Conservation (phyloP, 2,888 invertebrate genomes). For the Xestoiulus laeticollis region DNA sequence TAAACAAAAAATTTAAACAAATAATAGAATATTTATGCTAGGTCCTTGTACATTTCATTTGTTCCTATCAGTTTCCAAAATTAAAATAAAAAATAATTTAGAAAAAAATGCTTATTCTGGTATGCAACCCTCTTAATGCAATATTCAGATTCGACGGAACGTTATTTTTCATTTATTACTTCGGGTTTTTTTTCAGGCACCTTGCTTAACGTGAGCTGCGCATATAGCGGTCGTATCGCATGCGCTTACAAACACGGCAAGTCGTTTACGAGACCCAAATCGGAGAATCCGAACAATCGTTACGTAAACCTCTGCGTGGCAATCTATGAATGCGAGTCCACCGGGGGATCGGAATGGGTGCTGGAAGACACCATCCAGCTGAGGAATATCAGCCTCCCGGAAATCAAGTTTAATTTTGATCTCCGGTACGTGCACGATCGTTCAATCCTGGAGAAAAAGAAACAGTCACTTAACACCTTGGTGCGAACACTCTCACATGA, state of each 20-base stretch:
- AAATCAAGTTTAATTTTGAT: conserved; percentile 56
- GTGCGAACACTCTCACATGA: conserved; percentile 56
- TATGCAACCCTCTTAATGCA: too few species aligned
- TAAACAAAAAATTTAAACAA: too few species aligned
- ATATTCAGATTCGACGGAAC: background rate
- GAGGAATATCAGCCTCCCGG: conserved; percentile 82
- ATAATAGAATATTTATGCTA: too few species aligned
- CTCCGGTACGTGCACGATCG: conserved; percentile 55
- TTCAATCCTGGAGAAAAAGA: conserved; percentile 54
- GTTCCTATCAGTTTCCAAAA: too few species aligned
- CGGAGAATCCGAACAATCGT: conserved; percentile 78
- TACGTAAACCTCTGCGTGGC: conserved; percentile 92
- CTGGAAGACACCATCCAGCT: conserved; percentile 95
- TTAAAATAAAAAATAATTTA: too few species aligned
- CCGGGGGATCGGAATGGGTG: conserved; percentile 88
- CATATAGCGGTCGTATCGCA: conserved; percentile 96
- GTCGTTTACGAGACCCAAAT: conserved; percentile 83
- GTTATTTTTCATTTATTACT: background rate
- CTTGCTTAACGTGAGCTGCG: conserved; percentile 92
- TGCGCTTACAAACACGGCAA: conserved; percentile 96
- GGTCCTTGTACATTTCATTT: too few species aligned
- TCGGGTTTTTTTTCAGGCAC: conserved; percentile 71
- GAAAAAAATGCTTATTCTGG: too few species aligned
- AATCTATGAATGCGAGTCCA: conserved; percentile 99
- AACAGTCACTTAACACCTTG: conserved; percentile 55